Base-by-base conservation (phyloP, 2,888 invertebrate species). In the Volucella bombylans region DNA sequence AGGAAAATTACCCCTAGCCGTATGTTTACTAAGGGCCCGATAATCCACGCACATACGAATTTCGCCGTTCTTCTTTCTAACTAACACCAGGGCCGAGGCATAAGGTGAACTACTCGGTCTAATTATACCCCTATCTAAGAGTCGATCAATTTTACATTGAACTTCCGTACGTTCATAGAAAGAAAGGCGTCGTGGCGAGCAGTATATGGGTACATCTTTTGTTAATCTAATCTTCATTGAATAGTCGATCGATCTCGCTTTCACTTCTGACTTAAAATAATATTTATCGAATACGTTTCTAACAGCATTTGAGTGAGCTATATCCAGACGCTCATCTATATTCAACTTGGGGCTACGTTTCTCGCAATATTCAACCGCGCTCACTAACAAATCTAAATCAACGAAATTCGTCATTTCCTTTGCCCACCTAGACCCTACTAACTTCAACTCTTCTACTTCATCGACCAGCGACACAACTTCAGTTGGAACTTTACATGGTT, bases 1-100 rank as follows among this genome's bases (percentile, higher is more conserved):
- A 9, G 86, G 73, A 23, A 74, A 82, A 47, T 86, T 82, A 45
- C 82, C 86, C 10, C 68, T 67, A 2, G 74, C 38, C 14, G 74
- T 81, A 11, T 67, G 43, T 71, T 71, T 76, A 49, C 31, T 76
- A 47, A 62, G 50, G 12, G 50, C 65, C 11, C 65, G 50, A 18
- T 65, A 52, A 8, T 52, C 52, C 41, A 65, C 65, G 31, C 50
- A 73, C 59, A 72, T 82, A 62, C 49, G 68, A 12, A 50, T 62
- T n/a, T 73, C 65, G 0, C n/a, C 73, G 73, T 43, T 71, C 54
- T 61, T 80, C 18, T 18, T 18, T 18, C 18, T 18, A 18, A 18
- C 18, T 18, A n/a, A n/a, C n/a, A n/a, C n/a, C n/a, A n/a, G n/a
- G n/a, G n/a, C n/a, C n/a, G n/a, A n/a, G n/a, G n/a, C n/a, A n/a